Conservation (phyloP, 2,113 vertebrate species). For the Neotoma lepida region DNA sequence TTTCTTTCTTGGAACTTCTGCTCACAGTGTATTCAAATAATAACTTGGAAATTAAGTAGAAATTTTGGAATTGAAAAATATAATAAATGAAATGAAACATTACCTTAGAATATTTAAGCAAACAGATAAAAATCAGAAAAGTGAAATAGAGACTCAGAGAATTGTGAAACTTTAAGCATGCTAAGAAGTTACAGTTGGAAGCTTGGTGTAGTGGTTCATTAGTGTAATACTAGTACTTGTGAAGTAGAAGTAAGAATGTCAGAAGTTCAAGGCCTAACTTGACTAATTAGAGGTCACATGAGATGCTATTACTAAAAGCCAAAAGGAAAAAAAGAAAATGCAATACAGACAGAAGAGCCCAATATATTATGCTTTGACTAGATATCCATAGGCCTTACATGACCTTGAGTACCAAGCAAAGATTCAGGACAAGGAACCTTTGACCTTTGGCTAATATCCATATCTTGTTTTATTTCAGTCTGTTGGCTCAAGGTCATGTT, state of each 20-base stretch:
- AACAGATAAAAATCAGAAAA: neutral
- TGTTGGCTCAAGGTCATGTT: neutral
- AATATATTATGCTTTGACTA: neutral
- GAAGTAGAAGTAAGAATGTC: too few relatives aligned
- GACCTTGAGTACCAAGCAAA: neutral
- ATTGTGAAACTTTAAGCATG: neutral
- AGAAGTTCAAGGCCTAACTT: neutral
- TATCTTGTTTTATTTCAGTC: neutral
- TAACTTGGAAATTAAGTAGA: neutral
- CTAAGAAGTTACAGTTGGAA: neutral
- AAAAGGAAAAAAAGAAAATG: neutral
- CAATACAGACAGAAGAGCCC: neutral
- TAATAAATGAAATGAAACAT: neutral
- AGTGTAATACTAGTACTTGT: neutral
- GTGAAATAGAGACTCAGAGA: neutral
- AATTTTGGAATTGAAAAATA: neutral
- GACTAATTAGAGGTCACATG: neutral
- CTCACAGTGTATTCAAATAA: neutral
- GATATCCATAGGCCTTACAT: neutral
- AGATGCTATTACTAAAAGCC: neutral
- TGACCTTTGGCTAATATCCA: neutral
- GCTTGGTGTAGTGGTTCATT: neutral
- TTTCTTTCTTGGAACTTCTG: neutral
- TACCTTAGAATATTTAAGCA: neutral
- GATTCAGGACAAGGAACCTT: neutral